Base-by-base conservation (phyloP, 2,797 vertebrate genomes). In the Macroramphosus scolopax region DNA sequence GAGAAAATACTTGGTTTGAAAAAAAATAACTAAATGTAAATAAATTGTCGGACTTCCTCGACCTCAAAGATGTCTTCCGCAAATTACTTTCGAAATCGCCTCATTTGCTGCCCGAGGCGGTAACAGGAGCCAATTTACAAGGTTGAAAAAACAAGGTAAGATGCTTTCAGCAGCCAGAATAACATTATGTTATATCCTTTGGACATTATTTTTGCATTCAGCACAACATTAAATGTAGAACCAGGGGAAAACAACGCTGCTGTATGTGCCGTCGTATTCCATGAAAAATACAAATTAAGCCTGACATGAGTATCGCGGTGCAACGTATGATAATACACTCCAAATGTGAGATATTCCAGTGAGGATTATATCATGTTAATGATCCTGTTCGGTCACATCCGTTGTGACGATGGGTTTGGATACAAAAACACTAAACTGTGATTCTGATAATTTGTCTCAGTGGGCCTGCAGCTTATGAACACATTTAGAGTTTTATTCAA, bases 41-140 rank as follows among this genome's bases (percentile, higher is more conserved):
- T 61, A 26, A 56, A 66, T 35, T 44, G 16, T 17, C n/a, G 48
- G 57, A 71, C 53, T 69, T 41, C 13, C 41, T 34, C 79, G 83
- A 81, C 80, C 80, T 80, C 41, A 51, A 58, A 72, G 63, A 71
- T 62, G 62, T 75, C 66, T 80, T 51, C 41, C 43, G 47, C 58
- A 82, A 80, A 84, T 78, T 46, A 78, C 61, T 51, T 56, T 39
- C 66, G 75, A 57, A 82, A 83, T 85, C 66, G 78, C 74, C 68
- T 81, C 54, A 49, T 81, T 78, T 71, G 57, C 64, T 60, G 75
- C 75, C 66, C 31, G 67, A 57, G 64, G 75, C 56, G 18, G 81
- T 84, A 66, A 75, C 64, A 58, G 72, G 16, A 77, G 77, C 77
- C 53, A 84, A 78, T 80, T 80, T 81, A 65, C 48, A 73, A 15